Conservation (phyloP, 30 jellyfish, hydroid and myxozoan species). For the Hydra vulgaris region DNA sequence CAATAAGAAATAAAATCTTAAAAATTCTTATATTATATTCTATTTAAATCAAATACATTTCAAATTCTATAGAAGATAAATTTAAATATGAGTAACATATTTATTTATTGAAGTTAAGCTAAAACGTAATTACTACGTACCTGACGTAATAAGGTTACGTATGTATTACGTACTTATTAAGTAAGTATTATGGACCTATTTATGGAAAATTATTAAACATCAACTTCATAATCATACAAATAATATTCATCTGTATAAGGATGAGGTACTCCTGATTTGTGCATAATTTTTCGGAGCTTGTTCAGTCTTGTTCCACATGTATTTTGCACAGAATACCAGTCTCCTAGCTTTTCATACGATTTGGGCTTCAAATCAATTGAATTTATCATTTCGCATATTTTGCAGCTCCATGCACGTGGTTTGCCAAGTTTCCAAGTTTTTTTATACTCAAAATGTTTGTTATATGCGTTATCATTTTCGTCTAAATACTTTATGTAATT, state of each 20-base stretch:
- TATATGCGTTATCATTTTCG: constrained; percentile 68
- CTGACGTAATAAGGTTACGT: too few relatives aligned
- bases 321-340: constrained; percentile 50
- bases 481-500: constrained; percentile 47
- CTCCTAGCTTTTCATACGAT: constrained; percentile 41
- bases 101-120: too few relatives aligned
- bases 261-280: constrained; percentile 46
- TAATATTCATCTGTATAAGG: constrained; percentile 51
- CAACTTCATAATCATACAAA: constrained; percentile 17
- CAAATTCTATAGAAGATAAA: too few relatives aligned
- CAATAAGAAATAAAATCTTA: too few relatives aligned
- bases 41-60: too few relatives aligned
- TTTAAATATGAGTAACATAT: too few relatives aligned
- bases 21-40: too few relatives aligned
- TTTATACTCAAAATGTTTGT: constrained; percentile 51
- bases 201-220: too few relatives aligned
- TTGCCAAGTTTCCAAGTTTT: constrained; percentile 40
- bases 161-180: too few relatives aligned
- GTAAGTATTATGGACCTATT: too few relatives aligned
- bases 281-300: constrained; percentile 21
- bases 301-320: constrained; percentile 50
- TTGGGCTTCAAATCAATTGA: constrained; percentile 13
- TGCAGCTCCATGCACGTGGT: constrained; percentile 80
- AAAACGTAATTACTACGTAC: too few relatives aligned
- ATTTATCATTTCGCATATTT: constrained; percentile 59